Percentiles rank a stretch among this genome's conserved stretches.
Conservation (phyloP, 2,113 vertebrate genomes). For the Conger conger region DNA sequence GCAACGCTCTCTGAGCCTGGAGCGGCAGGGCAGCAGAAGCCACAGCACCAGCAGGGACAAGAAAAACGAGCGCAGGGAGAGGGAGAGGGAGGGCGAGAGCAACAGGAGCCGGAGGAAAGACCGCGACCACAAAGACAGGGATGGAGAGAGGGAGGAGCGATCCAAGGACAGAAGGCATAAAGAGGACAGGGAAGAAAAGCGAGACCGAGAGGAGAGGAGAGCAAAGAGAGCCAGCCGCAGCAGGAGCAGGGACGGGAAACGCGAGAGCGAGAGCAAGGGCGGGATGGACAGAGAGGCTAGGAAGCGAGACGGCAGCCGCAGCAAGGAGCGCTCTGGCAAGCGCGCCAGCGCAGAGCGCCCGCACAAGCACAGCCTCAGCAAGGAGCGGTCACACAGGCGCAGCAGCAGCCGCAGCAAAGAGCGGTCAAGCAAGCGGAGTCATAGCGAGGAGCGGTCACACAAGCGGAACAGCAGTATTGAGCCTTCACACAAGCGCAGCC, state of each 20-base stretch:
- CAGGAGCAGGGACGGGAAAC: slow-evolving; percentile 76
- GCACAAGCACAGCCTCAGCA: slow-evolving; percentile 69
- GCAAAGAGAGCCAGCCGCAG: slow-evolving; percentile 79
- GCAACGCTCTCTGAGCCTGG: slow-evolving; percentile 72
- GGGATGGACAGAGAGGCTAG: slow-evolving; percentile 64
- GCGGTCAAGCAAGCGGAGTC: slow-evolving; percentile 68
- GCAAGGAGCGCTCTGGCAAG: slow-evolving; percentile 53
- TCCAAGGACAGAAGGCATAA: slow-evolving; percentile 82
- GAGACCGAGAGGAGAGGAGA: slow-evolving; percentile 83
- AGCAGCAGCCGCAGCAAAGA: slow-evolving; percentile 74
- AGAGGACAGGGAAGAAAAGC: slow-evolving; percentile 69
- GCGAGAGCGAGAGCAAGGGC: slow-evolving; percentile 70
- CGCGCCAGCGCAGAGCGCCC: slow-evolving; percentile 76
- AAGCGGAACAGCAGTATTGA: slow-evolving; percentile 73
- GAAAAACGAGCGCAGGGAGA: slow-evolving; percentile 79
- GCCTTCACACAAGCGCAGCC: slow-evolving; percentile 74
- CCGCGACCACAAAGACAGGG: slow-evolving; percentile 86
- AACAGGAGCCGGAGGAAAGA: slow-evolving; percentile 85
- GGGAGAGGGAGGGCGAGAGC: slow-evolving; percentile 84
- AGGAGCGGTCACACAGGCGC: slow-evolving; percentile 67
- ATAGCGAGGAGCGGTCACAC: slow-evolving; percentile 65
- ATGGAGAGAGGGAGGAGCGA: slow-evolving; percentile 78
- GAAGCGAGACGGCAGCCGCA: slow-evolving; percentile 80
- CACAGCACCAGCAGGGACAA: slow-evolving; percentile 76
- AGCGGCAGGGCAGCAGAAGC: slow-evolving; percentile 74